Evolutionary conservation across 2,888 invertebrate genomes (phyloP).

Genomic region (Drosophila kambysellisi): DNA sequence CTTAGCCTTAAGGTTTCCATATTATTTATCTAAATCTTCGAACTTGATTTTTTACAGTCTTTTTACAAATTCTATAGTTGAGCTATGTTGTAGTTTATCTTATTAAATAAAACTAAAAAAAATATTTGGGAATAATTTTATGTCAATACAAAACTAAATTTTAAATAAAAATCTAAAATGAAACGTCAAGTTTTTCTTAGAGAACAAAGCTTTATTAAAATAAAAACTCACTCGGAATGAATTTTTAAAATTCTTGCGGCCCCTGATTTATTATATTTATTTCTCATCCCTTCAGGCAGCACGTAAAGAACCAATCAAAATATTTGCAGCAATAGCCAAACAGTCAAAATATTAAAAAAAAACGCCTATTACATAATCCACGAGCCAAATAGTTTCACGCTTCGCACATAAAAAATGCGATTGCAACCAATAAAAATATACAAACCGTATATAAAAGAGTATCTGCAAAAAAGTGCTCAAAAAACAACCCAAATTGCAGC

Average conservation of each 20-base stretch:
- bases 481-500: conserved; percentile 28
- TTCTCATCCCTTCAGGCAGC: conserved; percentile 1
- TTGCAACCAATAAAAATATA: conserved; percentile 70
- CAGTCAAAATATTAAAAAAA: conserved; percentile 46
- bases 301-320: conserved; percentile 60
- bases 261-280: neutral
- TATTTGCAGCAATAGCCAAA: conserved; percentile 34
- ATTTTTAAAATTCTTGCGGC: neutral
- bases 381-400: conserved; percentile 55
- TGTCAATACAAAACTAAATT: fast-evolving
- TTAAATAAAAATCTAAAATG: no score
- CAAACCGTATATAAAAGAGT: conserved; percentile 10
- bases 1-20: neutral
- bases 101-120: neutral
- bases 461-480: conserved; percentile 31
- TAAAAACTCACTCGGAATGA: neutral
- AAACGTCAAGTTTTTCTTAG: no score
- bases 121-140: neutral
- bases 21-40: neutral
- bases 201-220: no score
- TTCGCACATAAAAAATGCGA: conserved; percentile 57
- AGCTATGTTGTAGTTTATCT: no score
- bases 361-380: conserved; percentile 60
- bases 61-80: neutral
- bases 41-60: neutral